Evolutionary conservation across 2,113 vertebrate genomes (phyloP).

Genomic region (Lophura nycthemera): DNA sequence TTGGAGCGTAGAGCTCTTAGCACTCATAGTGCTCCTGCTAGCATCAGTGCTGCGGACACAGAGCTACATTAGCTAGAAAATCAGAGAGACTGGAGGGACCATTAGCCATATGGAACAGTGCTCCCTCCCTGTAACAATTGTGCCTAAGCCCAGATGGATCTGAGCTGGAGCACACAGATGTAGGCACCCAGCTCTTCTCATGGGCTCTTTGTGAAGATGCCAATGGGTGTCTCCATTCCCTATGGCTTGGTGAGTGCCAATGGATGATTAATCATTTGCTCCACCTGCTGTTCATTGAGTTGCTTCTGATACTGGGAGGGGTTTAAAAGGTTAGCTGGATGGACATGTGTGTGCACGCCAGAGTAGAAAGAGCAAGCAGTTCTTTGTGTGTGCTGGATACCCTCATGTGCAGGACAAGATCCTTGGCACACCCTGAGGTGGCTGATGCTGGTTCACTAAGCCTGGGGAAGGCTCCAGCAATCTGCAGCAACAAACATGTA

Average conservation of each 20-base stretch:
- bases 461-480: too few species aligned
- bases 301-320: background rate
- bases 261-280: background rate
- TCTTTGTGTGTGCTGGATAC: background rate
- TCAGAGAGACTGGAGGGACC: background rate
- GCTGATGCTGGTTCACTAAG: accelerated
- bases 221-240: background rate
- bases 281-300: background rate
- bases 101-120: background rate
- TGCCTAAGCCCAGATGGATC: background rate
- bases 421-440: background rate
- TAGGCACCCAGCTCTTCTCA: background rate
- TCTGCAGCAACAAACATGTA: background rate
- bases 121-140: background rate
- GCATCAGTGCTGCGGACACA: too few species aligned
- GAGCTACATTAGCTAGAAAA: accelerated
- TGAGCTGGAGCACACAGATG: accelerated
- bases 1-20: accelerated
- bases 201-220: background rate
- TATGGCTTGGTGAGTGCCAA: background rate
- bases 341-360: background rate
- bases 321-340: background rate
- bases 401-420: background rate
- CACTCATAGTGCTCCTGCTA: accelerated
- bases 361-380: background rate